Evolutionary conservation across 2,113 vertebrate genomes (phyloP).

Genomic region (Atlantisia rogersi): DNA sequence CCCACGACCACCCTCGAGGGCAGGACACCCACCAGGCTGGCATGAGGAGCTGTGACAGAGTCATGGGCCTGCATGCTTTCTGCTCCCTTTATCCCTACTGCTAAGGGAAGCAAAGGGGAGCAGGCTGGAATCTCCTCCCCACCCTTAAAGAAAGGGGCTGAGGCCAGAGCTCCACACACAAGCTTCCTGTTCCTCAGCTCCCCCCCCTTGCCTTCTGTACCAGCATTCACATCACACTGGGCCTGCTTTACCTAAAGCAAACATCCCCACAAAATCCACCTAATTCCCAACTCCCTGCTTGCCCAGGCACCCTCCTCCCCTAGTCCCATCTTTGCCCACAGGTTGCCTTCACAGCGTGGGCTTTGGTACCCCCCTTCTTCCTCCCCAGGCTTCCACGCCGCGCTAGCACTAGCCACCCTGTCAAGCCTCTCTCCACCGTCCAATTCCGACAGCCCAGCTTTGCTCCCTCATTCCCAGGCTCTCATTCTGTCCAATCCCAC

Average conservation of each 20-base stretch:
- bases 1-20: rapidly evolving
- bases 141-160: neutral
- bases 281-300: neutral
- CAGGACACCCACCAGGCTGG: neutral
- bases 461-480: neutral
- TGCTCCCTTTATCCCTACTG: neutral
- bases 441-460: neutral
- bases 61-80: rapidly evolving
- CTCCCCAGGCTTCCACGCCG: neutral
- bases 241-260: neutral
- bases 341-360: too few relatives aligned
- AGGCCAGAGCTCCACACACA: neutral
- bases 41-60: neutral
- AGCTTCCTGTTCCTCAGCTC: neutral
- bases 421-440: neutral
- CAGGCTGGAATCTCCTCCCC: neutral
- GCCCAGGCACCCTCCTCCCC: neutral
- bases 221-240: neutral
- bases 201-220: neutral
- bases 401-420: neutral
- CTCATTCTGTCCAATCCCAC: neutral
- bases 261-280: neutral
- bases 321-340: neutral
- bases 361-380: neutral
- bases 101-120: neutral